Evolutionary conservation across 2,888 invertebrate species (phyloP), one percentile per base, ranked within the genome.

Genomic region (Cremastinae sp.): DNA sequence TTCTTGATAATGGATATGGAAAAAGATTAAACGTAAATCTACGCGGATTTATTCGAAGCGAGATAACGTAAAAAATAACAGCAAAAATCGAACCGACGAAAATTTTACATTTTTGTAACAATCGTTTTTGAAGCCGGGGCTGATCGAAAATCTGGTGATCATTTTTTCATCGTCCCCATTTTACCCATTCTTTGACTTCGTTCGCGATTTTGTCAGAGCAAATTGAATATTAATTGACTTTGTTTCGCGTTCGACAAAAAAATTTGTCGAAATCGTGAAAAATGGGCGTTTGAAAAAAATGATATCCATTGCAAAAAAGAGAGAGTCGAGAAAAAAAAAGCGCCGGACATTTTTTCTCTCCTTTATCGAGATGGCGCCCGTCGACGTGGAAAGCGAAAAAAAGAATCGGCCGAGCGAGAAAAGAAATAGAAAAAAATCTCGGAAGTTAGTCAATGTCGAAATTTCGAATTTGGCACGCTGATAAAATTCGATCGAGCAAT

Each of bases 401-500:
- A 28, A 28, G 28, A 28, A 28, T n/a, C n/a, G n/a, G n/a, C n/a
- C n/a, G n/a, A 28, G 28, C 2, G 28, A 28, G 28, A 28, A 28
- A 28, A 5, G 5, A 28, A 28, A 28, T n/a, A n/a, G n/a, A 28
- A 28, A 28, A 28, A 2, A 5, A 28, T 28, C 28, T 4, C 5
- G 62, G 9, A 8, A 62, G 22, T 53, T 49, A 5, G 61, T 51
- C 41, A 41, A 8, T 22, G 39, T 51, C 22, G 22, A 41, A 64
- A 41, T 51, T 64, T 64, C 41, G 22, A 49, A 51, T 51, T 51
- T 41, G 8, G 47, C 51, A 8, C 45, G 47, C 53, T 39, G 45
- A 53, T 51, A 51, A 22, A 39, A 49, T 68, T 59, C 70, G 43
- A 75, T 65, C 14, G 69, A 35, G 55, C 16, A 51, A 28, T 43